Evolutionary conservation across 2,113 vertebrate genomes (phyloP), one percentile per base, ranked within the genome.

Genomic region (Muscicapa adusta): DNA sequence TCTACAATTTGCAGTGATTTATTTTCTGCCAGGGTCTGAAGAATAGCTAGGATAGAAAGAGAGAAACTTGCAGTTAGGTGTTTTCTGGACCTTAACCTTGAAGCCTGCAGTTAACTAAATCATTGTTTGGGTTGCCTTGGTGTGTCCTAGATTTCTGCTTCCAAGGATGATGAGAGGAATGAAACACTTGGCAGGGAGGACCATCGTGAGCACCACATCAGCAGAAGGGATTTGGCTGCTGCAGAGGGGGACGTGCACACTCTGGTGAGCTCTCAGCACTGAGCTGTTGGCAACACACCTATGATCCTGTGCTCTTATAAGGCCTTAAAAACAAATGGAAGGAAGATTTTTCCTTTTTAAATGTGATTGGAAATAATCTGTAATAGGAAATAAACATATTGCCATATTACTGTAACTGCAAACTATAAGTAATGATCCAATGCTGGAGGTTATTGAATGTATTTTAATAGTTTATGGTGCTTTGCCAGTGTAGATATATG

Each of bases 211-310:
- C 98, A 98, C 92, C 96, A 85, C 5, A 50, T 98, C 76, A 97
- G 97, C 53, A 98, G 97, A 56, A 97, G 99, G 84, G 99, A 99
- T 83, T 10, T 97, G 14, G 68, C 96, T 61, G 95, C 96, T 3
- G 3, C 45, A 2, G 98, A 98, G 91, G 98, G 93, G 13, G 97
- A 98, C 1, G 80, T 98, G 89, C 98, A 99, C 33, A 98, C 96
- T 50, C 97, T 99, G 98, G 99, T 99, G 97, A 97, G 96, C 31
- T 79, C 56, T 51, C 50, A 36, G 72, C 36, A 3, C n/a, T 6
- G 15, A 28, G 22, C 2, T 29, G 34, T 4, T 13, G 14, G 1
- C 53, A 73, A 2, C 29, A n/a, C 76, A 9, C 54, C 62, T 28
- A 4, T 24, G 9, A 1, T 7, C 34, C 42, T 43, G 26, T 12